Evolutionary conservation across 2,797 vertebrate genomes (phyloP), one percentile per base, ranked within the genome.

Genomic region (Gambelia wislizenii): DNA sequence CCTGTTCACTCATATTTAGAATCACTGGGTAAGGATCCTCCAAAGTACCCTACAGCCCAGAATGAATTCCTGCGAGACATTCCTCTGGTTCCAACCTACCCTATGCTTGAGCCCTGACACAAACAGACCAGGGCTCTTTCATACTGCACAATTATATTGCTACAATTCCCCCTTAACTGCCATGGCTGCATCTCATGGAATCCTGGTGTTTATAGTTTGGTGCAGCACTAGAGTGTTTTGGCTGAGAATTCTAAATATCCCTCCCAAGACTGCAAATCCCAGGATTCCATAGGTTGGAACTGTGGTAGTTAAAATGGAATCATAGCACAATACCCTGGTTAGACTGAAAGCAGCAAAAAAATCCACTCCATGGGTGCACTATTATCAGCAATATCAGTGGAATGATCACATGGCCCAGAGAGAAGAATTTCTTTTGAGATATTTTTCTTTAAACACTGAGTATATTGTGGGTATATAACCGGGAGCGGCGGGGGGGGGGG

Each of bases 401-500:
- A 76, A 20, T 39, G 12, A 54, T 70, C 36, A 74, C 2, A 52
- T 44, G 59, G 25, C 42, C 54, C 81, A 42, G 0, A 5, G 59
- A 12, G 20, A 5, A 89, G 89, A 83, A 87, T 70, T 25, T 81
- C 6, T 76, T 80, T 56, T 78, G 89, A 86, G 42, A 1, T 1
- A 3, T 86, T 82, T 89, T 70, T 0, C 3, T 91, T 75, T 77
- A 87, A 54, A 9, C 70, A 69, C 0, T 56, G 18, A 0, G 0
- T 76, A 88, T 47, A 36, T 33, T 12, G 27, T 70, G 87, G 1
- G 22, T 30, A 56, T 30, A 56, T 22, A 89, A 70, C 44, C 83
- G 42, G 89, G 90, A 92, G 88, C n/a, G n/a, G n/a, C 6, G 27
- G 6, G 56, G 36, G 6, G 3, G 22, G 22, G 22, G 22, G 18